Evolutionary conservation across 2,797 vertebrate genomes (phyloP), one percentile per base, ranked within the genome.

Genomic region (Channa striata): DNA sequence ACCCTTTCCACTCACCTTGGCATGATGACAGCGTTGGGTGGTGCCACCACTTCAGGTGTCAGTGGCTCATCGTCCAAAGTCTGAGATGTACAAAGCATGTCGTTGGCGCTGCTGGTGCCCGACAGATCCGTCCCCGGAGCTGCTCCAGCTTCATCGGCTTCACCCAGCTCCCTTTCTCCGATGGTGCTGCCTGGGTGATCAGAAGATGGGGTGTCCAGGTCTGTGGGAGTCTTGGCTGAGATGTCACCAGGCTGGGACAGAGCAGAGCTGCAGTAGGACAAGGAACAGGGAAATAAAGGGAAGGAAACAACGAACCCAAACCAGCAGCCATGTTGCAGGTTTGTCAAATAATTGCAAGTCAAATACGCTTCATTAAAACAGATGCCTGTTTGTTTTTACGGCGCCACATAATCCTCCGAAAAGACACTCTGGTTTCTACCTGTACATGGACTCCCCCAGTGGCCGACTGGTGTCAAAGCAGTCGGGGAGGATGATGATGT

Each of bases 391-490:
- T 30, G 25, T 30, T 30, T 48, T 54, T 56, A 25, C 46, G 11
- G 36, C 13, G 9, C 8, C 30, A 11, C 7, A 39, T n/a, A 30
- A 4, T 30, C 25, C 25, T 4, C 4, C 6, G 25, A 30, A 30
- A 30, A 30, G 4, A 30, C 25, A 30, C 25, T 30, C 4, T 30
- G 6, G 25, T 30, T 30, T 30, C 0, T 52, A 90, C 89, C 90
- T 94, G 62, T 97, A 97, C 96, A 98, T 95, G 58, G 96, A 97
- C 74, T 98, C 96, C 13, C 95, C 96, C 16, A 99, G 89, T 1
- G 97, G 97, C 44, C 97, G 96, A 58, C 93, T 98, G 44, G 96
- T 99, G 84, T 99, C 97, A 57, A 99, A 99, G 80, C 97, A 99
- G 78, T 98, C 97, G 0, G 97, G 97, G n/a, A 99, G 95, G 80